phyloP scores from a whole-genome alignment of 92 coral and sea anemone genomes.

The Paragorgia papillata region DNA sequence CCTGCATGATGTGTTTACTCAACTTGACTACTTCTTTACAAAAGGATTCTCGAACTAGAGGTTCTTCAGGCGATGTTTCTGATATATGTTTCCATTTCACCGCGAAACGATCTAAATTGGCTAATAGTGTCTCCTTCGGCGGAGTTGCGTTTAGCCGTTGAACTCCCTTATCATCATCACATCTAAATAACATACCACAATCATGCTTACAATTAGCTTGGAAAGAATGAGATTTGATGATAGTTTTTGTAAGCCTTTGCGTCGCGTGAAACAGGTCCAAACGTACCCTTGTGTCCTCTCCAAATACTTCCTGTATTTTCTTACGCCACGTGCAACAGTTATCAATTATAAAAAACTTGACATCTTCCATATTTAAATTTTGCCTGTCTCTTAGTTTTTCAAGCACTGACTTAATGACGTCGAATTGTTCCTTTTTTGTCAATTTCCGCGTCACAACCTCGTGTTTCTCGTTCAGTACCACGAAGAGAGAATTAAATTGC shows the following conservation, averaged over 20 bases:
- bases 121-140: conserved; percentile 13
- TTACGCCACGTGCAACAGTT: conserved; percentile 57
- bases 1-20: conserved; percentile 40
- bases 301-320: conserved; percentile 47
- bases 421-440: conserved; percentile 46
- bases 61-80: conserved; percentile 29
- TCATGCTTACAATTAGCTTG: too few relatives aligned
- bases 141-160: conserved; percentile 39
- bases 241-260: too few relatives aligned
- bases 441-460: conserved; percentile 44
- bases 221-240: too few relatives aligned
- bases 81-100: conserved; percentile 57
- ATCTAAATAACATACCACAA: too few relatives aligned
- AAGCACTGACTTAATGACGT: too few relatives aligned
- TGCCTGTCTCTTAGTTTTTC: too few relatives aligned
- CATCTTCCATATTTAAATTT: too few relatives aligned
- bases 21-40: conserved; percentile 30
- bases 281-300: conserved; percentile 28
- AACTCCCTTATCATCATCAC: conserved; percentile 38
- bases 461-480: conserved; percentile 41
- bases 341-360: conserved; percentile 53
- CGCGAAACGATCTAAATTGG: conserved; percentile 33
- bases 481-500: conserved; percentile 43
- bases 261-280: too few relatives aligned
- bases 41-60: conserved; percentile 39